These are phyloP conservation scores for Glaucomys volans DNA, from an alignment of 2,113 vertebrate species.

Conservation along the genomic window DNA sequence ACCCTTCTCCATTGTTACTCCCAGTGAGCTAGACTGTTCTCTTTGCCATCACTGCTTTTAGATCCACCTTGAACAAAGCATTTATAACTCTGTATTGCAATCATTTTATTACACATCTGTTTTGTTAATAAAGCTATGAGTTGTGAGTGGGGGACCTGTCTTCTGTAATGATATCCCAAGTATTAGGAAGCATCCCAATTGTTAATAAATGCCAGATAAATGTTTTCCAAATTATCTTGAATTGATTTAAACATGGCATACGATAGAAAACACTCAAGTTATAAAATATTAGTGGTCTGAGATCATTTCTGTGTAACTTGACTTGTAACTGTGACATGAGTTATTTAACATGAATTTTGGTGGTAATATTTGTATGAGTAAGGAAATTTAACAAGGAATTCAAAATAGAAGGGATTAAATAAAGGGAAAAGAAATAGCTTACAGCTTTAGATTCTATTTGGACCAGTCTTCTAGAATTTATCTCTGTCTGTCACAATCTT, in stretches of 20 bases:
- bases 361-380: neutral
- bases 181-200: neutral
- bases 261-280: neutral
- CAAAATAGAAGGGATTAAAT: slow-evolving; percentile 13
- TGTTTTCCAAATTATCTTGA: neutral
- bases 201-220: slow-evolving; percentile 36
- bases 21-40: neutral
- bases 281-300: neutral
- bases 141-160: neutral
- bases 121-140: neutral
- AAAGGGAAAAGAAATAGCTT: neutral
- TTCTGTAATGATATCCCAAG: neutral
- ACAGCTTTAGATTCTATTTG: neutral
- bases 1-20: neutral
- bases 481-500: neutral
- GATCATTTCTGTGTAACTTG: slow-evolving; percentile 51
- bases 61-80: neutral
- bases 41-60: neutral
- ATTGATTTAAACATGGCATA: neutral
- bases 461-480: neutral
- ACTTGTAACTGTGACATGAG: neutral
- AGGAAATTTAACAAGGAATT: neutral
- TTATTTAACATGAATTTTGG: slow-evolving; percentile 8
- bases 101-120: neutral
- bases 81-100: neutral